Base-by-base conservation (phyloP, 2,113 vertebrate species). In the Clarias gariepinus region DNA sequence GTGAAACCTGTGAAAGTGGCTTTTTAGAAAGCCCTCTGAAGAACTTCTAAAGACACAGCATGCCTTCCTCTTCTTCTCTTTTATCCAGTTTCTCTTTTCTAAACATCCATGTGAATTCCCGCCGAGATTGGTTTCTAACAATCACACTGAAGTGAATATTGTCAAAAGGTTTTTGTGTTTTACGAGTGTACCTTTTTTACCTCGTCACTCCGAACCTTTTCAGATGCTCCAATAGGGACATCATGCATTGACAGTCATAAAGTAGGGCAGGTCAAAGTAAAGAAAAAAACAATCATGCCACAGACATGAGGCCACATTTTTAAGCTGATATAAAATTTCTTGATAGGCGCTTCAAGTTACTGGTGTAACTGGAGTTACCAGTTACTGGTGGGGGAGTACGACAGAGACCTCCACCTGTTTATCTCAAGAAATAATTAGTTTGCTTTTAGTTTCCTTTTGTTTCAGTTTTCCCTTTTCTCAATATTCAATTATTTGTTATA, bases 181-280 rank as follows among this genome's bases (percentile, higher is more conserved):
- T 55, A 23, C n/a, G 15, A 55, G 76, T 78, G 52, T 55, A 28
- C 16, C 9, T 78, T 55, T 77, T 78, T 25, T 52, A 8, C 6
- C 21, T n/a, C 0, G 15, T 55, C 25, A 9, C 2, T 28, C 28
- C 18, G 33, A 4, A 30, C 53, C 3, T 19, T 79, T 79, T 79
- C 76, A 58, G 12, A 57, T 9, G 47, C 21, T 47, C 25, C 71
- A 74, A 74, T 23, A 21, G 19, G 19, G 74, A 55, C 52, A 57
- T 52, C n/a, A 55, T 33, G n/a, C 77, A 33, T 12, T 30, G n/a
- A 79, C n/a, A 33, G 58, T 79, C 53, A 78, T 57, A 58, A 79
- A 58, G 77, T 79, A 79, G 77, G 77, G 21, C 77, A 79, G 77
- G 77, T 4, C 28, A 58, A 79, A 23, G 77, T 33, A 79, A 79